Conservation (phyloP, 2,113 vertebrate genomes). For the Tamias sibiricus region DNA sequence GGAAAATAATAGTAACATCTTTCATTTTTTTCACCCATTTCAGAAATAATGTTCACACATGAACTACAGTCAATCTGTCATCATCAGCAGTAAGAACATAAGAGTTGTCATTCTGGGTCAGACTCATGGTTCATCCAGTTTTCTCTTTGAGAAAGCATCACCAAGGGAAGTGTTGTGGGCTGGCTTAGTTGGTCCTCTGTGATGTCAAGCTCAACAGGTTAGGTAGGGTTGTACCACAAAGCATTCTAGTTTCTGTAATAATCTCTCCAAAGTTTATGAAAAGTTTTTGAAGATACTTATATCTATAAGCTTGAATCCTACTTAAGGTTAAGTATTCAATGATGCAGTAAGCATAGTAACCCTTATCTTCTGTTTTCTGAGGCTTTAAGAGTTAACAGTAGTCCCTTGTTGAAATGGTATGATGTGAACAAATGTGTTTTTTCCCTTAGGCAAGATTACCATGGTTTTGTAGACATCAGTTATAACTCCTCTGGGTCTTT, state of each 20-base stretch:
- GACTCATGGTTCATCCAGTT: conserved; percentile 47
- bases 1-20: conserved; percentile 57
- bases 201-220: conserved; percentile 44
- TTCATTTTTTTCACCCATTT: conserved; percentile 65
- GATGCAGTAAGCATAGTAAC: neutral
- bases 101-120: conserved; percentile 50
- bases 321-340: conserved; percentile 29
- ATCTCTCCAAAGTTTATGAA: conserved; percentile 1
- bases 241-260: conserved; percentile 38
- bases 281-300: conserved; percentile 17
- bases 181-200: conserved; percentile 59
- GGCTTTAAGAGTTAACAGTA: conserved; percentile 2
- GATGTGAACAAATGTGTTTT: neutral
- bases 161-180: conserved; percentile 42
- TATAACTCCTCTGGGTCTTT: neutral
- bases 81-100: conserved; percentile 50
- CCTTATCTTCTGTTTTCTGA: neutral
- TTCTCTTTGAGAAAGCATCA: conserved; percentile 70
- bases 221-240: conserved; percentile 33
- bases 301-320: conserved; percentile 7
- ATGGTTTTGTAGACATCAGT: neutral
- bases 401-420: neutral
- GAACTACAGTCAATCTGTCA: conserved; percentile 35
- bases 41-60: conserved; percentile 57
- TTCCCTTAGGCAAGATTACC: neutral